Percentiles rank a stretch among this genome's conserved stretches.
These are phyloP conservation scores for Xiphydria camelus DNA, from an alignment of 2,888 invertebrate species.

Conservation along the genomic window DNA sequence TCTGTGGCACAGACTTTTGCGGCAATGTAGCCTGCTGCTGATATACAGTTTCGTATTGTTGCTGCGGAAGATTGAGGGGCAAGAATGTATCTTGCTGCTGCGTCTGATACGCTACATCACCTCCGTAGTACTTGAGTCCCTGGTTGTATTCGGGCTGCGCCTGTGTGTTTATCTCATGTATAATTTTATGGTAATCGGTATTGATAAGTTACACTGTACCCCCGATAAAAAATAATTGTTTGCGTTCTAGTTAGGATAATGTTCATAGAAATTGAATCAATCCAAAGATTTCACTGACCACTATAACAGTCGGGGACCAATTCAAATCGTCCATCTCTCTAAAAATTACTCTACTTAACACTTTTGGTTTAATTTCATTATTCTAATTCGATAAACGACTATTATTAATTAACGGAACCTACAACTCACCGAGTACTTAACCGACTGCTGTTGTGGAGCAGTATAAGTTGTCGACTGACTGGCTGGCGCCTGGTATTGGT, in stretches of 20 bases:
- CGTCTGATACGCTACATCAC: slow-evolving; percentile 31
- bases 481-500: slow-evolving; percentile 32
- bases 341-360: too few species aligned
- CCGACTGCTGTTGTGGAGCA: slow-evolving; percentile 18
- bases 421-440: slow-evolving; percentile 23
- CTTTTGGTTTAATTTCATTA: not conserved
- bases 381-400: not conserved
- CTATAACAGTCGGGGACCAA: too few species aligned
- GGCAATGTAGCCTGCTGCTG: slow-evolving; percentile 28
- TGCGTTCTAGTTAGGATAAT: too few species aligned
- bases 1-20: slow-evolving; percentile 22
- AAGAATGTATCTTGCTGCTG: slow-evolving; percentile 24
- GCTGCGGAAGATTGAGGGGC: slow-evolving; percentile 17
- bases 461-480: slow-evolving; percentile 21
- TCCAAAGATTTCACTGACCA: not conserved
- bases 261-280: too few species aligned
- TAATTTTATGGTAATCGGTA: too few species aligned
- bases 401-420: not conserved
- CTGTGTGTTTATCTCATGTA: too few species aligned
- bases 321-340: too few species aligned
- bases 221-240: too few species aligned
- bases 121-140: slow-evolving; percentile 30
- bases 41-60: slow-evolving; percentile 27
- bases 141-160: slow-evolving; percentile 33
- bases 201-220: too few species aligned